These are phyloP conservation scores for Dolichomitus sp. DNA, from an alignment of 2,888 invertebrate genomes.

Conservation along the genomic window DNA sequence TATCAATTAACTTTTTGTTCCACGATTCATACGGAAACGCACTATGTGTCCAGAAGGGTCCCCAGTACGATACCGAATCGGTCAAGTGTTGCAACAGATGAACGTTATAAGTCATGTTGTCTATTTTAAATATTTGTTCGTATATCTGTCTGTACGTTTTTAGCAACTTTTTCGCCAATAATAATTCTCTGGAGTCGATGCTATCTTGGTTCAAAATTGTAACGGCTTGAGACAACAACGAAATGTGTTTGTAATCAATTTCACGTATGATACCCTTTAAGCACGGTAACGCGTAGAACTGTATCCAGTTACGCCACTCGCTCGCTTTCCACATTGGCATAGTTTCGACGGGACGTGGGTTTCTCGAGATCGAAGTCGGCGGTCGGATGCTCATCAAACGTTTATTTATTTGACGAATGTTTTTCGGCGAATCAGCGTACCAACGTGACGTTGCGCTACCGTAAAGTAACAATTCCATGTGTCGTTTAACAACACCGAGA, in stretches of 20 bases:
- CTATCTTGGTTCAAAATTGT: slow-evolving; percentile 48
- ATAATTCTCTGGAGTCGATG: slow-evolving; percentile 27
- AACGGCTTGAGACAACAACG: slow-evolving; percentile 40
- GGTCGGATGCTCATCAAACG: slow-evolving; percentile 50
- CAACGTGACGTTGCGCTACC: not conserved
- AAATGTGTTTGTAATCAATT: slow-evolving; percentile 22
- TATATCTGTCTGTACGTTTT: slow-evolving; percentile 19
- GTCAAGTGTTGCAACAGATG: slow-evolving; percentile 53
- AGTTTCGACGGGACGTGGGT: slow-evolving; percentile 36
- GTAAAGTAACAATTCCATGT: not conserved
- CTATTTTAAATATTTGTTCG: slow-evolving; percentile 35
- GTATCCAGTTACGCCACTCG: slow-evolving; percentile 60
- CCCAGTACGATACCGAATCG: slow-evolving; percentile 38
- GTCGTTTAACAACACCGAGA: slow-evolving; percentile 3
- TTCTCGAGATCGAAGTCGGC: slow-evolving; percentile 47
- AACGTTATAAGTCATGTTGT: slow-evolving; percentile 61
- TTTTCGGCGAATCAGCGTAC: slow-evolving; percentile 37
- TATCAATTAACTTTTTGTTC: slow-evolving; percentile 58
- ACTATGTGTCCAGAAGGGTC: slow-evolving; percentile 58
- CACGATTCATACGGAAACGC: slow-evolving; percentile 57
- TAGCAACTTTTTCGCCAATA: slow-evolving; percentile 25
- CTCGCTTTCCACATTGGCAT: slow-evolving; percentile 54
- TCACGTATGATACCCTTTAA: slow-evolving; percentile 34
- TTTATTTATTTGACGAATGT: slow-evolving; percentile 40
- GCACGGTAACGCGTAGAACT: slow-evolving; percentile 47